phyloP scores from a whole-genome alignment of 2,113 vertebrate genomes.

The Peromyscus leucopus region DNA sequence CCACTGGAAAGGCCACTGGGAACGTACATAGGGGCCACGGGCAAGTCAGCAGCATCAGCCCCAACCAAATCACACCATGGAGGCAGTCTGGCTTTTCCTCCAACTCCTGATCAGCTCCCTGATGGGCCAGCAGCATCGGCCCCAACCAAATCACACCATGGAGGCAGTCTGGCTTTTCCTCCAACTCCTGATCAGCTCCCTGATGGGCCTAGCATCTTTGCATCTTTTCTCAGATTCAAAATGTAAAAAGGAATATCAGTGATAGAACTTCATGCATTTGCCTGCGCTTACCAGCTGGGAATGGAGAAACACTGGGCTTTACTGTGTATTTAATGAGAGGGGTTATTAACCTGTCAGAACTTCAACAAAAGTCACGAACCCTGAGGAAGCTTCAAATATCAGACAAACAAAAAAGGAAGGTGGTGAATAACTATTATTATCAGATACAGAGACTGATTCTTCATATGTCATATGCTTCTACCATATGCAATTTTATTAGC shows the following conservation, averaged over 20 bases:
- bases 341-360: neutral
- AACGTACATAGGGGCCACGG: neutral
- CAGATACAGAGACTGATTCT: neutral
- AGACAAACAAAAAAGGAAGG: conserved; percentile 3
- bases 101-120: neutral
- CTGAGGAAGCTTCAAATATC: neutral
- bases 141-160: neutral
- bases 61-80: neutral
- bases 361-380: neutral
- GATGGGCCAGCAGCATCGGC: neutral
- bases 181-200: neutral
- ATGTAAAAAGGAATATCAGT: neutral
- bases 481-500: neutral
- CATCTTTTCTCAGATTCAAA: neutral
- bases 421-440: neutral
- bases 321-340: neutral
- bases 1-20: neutral
- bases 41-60: neutral
- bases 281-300: neutral
- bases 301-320: neutral
- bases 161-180: neutral
- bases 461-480: neutral
- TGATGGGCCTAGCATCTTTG: neutral
- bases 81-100: neutral
- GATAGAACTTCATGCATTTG: neutral